These are phyloP conservation scores for Knipowitschia caucasica DNA, from an alignment of 2,797 vertebrate species.

Conservation along the genomic window DNA sequence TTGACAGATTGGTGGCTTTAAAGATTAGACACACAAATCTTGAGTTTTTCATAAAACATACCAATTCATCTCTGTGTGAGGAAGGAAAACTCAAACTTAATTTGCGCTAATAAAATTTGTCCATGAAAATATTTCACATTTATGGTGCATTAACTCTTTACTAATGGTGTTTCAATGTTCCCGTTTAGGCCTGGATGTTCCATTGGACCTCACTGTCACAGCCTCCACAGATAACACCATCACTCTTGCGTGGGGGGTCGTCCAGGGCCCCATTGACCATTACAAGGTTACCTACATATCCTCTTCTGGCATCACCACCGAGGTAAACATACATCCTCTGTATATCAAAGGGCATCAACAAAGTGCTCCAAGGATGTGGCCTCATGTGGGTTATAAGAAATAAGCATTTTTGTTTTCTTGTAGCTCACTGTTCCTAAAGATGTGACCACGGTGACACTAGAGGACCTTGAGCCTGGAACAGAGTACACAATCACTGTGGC, in stretches of 20 bases:
- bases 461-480: slow-evolving; percentile 88
- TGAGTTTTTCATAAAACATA: no score
- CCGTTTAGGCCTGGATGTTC: slow-evolving; percentile 85
- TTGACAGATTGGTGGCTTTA: no score
- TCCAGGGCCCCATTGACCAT: slow-evolving; percentile 91
- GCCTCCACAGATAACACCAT: slow-evolving; percentile 95
- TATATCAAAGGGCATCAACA: neutral
- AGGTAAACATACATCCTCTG: slow-evolving; percentile 57
- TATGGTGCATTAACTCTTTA: neutral
- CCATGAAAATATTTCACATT: neutral
- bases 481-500: slow-evolving; percentile 93
- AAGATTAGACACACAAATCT: no score
- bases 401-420: slow-evolving; percentile 8
- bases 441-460: slow-evolving; percentile 79
- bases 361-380: neutral
- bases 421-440: slow-evolving; percentile 84
- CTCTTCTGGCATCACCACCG: slow-evolving; percentile 82
- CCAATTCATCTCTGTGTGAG: no score
- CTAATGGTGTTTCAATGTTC: neutral
- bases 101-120: neutral
- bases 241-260: slow-evolving; percentile 88
- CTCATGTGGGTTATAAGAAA: neutral
- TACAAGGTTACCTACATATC: slow-evolving; percentile 92
- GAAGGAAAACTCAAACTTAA: neutral
- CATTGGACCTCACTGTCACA: slow-evolving; percentile 86